A percentile compares a stretch with the other conserved stretches of the same genome.
Evolutionary conservation across 1,140 invertebrate genomes (phyloP).

Genomic region (Aphelenchoides avenae): DNA sequence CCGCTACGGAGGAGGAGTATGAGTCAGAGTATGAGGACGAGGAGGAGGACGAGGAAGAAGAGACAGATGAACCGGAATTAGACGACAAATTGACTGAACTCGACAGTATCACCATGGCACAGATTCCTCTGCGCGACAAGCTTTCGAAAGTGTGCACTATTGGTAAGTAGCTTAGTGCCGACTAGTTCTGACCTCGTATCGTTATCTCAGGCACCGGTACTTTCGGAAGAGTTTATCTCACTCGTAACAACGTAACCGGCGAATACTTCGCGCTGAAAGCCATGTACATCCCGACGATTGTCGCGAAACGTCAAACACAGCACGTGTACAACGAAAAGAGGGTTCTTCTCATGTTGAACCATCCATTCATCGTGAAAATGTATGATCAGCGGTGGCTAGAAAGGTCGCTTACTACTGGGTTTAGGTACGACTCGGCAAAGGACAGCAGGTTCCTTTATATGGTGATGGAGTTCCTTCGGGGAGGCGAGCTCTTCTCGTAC

Average conservation of each 20-base stretch:
- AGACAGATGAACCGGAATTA: neutral
- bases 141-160: neutral
- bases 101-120: neutral
- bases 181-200: neutral
- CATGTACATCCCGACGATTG: constrained; percentile 47
- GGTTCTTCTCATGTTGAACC: constrained; percentile 41
- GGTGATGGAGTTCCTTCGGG: constrained; percentile 88
- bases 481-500: constrained; percentile 91
- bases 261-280: constrained; percentile 55
- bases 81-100: constrained; percentile 2
- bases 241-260: constrained; percentile 42
- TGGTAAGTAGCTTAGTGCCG: neutral
- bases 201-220: constrained; percentile 49
- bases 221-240: constrained; percentile 54
- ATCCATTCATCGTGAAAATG: constrained; percentile 57
- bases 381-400: constrained; percentile 9
- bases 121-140: neutral
- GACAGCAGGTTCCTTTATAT: constrained; percentile 83
- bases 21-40: constrained; percentile 8
- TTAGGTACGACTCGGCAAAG: constrained; percentile 81
- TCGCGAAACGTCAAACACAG: constrained; percentile 48
- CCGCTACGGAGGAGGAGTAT: constrained; percentile 16
- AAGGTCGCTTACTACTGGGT: neutral
- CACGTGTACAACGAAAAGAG: constrained; percentile 56
- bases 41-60: constrained; percentile 13